Base-by-base conservation (phyloP, 2,797 vertebrate genomes). In the Peromyscus melanophrys region DNA sequence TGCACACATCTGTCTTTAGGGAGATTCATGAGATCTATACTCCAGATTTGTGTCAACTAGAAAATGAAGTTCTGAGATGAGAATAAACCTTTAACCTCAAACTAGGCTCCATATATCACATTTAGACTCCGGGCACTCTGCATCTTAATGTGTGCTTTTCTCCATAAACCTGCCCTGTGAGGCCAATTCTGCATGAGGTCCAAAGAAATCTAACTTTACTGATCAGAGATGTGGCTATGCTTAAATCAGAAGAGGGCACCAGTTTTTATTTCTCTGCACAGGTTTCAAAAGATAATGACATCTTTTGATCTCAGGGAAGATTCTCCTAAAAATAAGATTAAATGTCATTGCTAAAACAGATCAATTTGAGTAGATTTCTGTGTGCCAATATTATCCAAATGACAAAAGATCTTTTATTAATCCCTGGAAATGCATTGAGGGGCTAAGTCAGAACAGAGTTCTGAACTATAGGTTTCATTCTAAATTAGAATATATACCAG, bases 271-370 rank as follows among this genome's bases (percentile, higher is more conserved):
- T 78, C 2, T 94, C 14, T 92, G 96, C 40, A 90, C 3, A 77
- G 13, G 4, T 84, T 77, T 84, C 23, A 90, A 96, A 27, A 78
- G 43, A 73, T 14, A 92, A 34, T 14, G 11, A 86, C 85, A 90
- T 69, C 67, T 52, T 92, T 71, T 95, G 90, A 90, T 27, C 92
- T 96, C 37, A 95, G 40, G 37, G 43, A 95, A 94, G 37, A 57
- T 11, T 73, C 71, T 95, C 85, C n/a, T 88, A 67, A 95, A 55
- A 96, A 91, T 55, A 95, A 95, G 84, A 94, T 87, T 91, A 76
- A 96, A 90, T 92, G 65, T 23, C 65, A 73, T 27, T 76, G 52
- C 52, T 93, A 80, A 96, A 94, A 76, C 69, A 96, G 4, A 95
- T 94, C 69, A 81, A 23, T 94, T 83, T 5, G 43, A 95, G 92